Evolutionary conservation across 92 coral and sea anemone species (phyloP).

Genomic region (Umimayanthus kanabou): DNA sequence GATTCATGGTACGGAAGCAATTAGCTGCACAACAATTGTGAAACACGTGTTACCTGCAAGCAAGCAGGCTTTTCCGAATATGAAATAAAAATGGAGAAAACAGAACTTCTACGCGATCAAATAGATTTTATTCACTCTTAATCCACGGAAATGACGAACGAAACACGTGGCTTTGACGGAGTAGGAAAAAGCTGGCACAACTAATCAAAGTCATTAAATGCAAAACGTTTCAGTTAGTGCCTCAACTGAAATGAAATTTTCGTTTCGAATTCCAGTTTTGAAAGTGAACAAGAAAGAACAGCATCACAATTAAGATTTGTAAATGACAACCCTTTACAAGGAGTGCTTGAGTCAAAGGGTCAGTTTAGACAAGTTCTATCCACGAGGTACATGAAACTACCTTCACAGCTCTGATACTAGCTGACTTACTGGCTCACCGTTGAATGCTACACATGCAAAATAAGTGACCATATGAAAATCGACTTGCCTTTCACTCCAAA

Average conservation of each 20-base stretch:
- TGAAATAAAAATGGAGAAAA: not conserved
- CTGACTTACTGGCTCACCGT: too few relatives aligned
- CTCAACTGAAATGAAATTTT: not conserved
- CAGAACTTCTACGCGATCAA: not conserved
- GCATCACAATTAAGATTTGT: too few relatives aligned
- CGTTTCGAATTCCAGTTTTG: not conserved
- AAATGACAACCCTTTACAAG: not conserved
- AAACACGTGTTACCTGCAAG: too few relatives aligned
- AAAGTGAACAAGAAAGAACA: too few relatives aligned
- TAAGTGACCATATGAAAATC: too few relatives aligned
- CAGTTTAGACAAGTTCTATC: too few relatives aligned
- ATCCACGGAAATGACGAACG: not conserved
- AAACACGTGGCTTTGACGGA: not conserved
- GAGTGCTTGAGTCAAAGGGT: not conserved
- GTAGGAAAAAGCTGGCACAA: not conserved
- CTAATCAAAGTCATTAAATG: not conserved
- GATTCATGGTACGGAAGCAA: too few relatives aligned
- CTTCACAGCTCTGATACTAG: too few relatives aligned
- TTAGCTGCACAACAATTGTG: too few relatives aligned
- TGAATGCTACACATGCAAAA: too few relatives aligned
- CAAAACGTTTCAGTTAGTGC: not conserved
- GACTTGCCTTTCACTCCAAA: not conserved
- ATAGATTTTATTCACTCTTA: not conserved
- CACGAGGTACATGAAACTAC: too few relatives aligned
- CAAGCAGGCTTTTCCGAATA: too few relatives aligned